Evolutionary conservation across 2,797 vertebrate genomes (phyloP), one percentile per base, ranked within the genome.

Genomic region (Hipposideros larvatus): DNA sequence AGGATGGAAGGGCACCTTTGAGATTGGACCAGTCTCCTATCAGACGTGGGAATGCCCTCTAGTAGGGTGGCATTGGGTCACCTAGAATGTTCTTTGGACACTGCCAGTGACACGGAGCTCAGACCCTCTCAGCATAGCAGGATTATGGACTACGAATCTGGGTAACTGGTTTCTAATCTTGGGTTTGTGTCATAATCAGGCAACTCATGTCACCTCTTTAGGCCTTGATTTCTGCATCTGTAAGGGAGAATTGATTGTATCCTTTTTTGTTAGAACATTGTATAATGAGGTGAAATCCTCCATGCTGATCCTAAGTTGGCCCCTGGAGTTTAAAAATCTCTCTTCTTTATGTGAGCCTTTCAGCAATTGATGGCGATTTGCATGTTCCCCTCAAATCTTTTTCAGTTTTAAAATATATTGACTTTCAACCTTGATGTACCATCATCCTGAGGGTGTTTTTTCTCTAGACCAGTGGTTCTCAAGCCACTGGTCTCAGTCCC

Each of bases 351-450:
- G 31, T 61, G 34, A 19, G 26, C 28, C 63, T 79, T 92, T 74
- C 19, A 48, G 11, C 21, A n/a, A 79, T 31, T 31, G 89, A 96
- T 84, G 48, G 1, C 14, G 86, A 34, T 21, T 65, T 51, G 79
- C 46, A 10, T n/a, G 10, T 31, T 88, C 37, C 43, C 19, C 5
- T 65, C 8, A 57, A 7, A 22, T 63, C 61, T 90, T 92, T 66
- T 68, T 43, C 43, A 51, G 7, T 66, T 21, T 95, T 84, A 48
- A 92, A 80, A 37, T 34, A 4, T 43, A 37, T 26, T 55, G 65
- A 66, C 34, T 51, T 90, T 95, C 68, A 74, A 15, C 15, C 41
- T 94, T 87, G 80, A 78, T 31, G 73, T 87, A 53, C 59, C 37
- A 11, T 78, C 73, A 82, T 82, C 26, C 55, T 26, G 9, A 53